Percentiles rank a stretch among this genome's conserved stretches.
Evolutionary conservation across 2,888 invertebrate genomes (phyloP).

Genomic region (Scaptomyza flava): DNA sequence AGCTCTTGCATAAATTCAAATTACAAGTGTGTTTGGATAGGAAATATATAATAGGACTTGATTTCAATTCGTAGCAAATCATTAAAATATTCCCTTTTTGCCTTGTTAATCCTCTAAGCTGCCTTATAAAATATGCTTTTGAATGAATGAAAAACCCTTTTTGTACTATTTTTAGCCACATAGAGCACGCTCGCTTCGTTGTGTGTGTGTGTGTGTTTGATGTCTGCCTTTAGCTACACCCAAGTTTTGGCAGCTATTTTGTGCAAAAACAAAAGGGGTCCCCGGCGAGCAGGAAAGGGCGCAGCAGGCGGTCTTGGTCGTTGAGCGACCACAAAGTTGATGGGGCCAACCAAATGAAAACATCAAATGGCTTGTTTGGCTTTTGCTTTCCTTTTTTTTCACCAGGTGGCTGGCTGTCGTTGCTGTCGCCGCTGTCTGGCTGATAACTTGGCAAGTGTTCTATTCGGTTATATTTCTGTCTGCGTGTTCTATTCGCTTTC

Average conservation of each 20-base stretch:
- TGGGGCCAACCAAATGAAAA: constrained; percentile 71
- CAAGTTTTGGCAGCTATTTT: constrained; percentile 48
- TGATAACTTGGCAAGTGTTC: constrained; percentile 70
- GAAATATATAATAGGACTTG: too few species aligned
- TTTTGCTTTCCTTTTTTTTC: constrained; percentile 39
- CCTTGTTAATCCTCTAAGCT: constrained; percentile 12
- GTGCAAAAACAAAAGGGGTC: constrained; percentile 50
- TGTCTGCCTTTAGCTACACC: constrained; percentile 33
- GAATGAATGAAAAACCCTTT: not conserved
- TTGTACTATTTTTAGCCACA: not conserved
- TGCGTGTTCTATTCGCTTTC: constrained; percentile 11
- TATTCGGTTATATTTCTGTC: constrained; percentile 9
- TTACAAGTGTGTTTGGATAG: not conserved
- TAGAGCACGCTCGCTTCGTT: constrained; percentile 43
- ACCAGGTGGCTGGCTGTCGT: constrained; percentile 53
- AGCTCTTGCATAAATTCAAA: not conserved
- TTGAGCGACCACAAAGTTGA: constrained; percentile 62
- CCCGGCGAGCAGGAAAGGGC: constrained; percentile 4
- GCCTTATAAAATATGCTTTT: not conserved
- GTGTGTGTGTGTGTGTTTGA: constrained; percentile 7
- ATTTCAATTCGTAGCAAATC: not conserved
- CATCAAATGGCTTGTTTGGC: constrained; percentile 75
- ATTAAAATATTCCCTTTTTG: constrained; percentile 2
- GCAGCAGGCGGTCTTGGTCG: constrained; percentile 40
- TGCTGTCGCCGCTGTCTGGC: constrained; percentile 49